phyloP scores from a whole-genome alignment of 2,797 vertebrate species.

The Streptopelia turtur region DNA sequence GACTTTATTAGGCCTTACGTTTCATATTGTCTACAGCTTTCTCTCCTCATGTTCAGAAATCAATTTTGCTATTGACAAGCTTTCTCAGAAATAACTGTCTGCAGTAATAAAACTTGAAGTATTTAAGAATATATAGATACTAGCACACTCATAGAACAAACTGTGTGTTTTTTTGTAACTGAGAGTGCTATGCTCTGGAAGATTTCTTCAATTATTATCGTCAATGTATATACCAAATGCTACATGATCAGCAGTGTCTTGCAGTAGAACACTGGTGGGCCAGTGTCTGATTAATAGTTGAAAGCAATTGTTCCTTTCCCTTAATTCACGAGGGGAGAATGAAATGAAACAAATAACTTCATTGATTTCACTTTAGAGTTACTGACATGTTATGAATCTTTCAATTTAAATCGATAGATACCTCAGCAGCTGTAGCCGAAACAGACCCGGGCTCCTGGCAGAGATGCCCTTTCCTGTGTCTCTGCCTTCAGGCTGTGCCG shows the following conservation, averaged over 20 bases:
- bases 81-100: background rate
- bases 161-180: fast-evolving
- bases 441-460: background rate
- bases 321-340: background rate
- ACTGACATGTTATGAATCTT: background rate
- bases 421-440: background rate
- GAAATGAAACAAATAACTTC: background rate
- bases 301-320: background rate
- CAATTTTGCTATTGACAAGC: background rate
- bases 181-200: background rate
- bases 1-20: background rate
- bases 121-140: background rate
- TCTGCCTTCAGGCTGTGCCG: background rate
- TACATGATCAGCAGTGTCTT: background rate
- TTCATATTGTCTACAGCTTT: background rate
- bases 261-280: background rate
- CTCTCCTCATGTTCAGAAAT: background rate
- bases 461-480: background rate
- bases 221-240: background rate
- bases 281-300: background rate
- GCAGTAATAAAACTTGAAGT: background rate
- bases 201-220: background rate
- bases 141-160: background rate
- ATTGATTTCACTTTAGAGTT: background rate
- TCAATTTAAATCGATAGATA: background rate